Base-by-base conservation (phyloP, 2,888 invertebrate species). In the Mythimna lalbum region DNA sequence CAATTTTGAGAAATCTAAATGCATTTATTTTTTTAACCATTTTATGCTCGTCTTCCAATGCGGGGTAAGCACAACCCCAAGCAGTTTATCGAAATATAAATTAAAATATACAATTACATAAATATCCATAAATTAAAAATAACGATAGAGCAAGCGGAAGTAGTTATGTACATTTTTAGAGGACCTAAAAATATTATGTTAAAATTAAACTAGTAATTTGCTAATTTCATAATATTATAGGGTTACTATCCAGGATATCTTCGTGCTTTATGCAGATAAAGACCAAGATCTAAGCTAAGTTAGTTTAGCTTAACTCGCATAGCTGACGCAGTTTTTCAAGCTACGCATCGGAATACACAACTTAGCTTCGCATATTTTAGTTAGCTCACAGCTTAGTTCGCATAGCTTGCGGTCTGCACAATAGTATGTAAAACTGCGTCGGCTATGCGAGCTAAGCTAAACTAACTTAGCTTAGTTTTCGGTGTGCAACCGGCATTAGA, bases 191-290 rank as follows among this genome's bases (percentile, higher is more conserved):
- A 77, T 76, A 57, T 47, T 67, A 63, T 61, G 23, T 50, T 57
- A 55, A 43, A 52, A 74, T 73, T 60, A 66, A 39, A 74, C 66
- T 72, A 82, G 62, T 1, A 71, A 73, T 78, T 84, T 69, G 27
- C 70, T 76, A 78, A 64, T 39, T 56, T 55, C 61, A 69, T 61
- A 31, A 56, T 49, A 61, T 77, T 71, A 59, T 55, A 63, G 78
- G 74, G 53, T 59, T 27, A 63, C 57, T 63, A 36, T 76, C 12
- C 23, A 31, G 27, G 19, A 19, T 12, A 49, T 31, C 50, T 69
- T 27, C 71, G 36, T 53, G 14, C 43, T 39, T 19, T 4, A n/a
- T n/a, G n/a, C n/a, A n/a, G n/a, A n/a, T n/a, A n/a, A n/a, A n/a
- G n/a, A n/a, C n/a, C n/a, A n/a, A n/a, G n/a, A n/a, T n/a, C n/a